Evolutionary conservation across 1,140 invertebrate genomes (phyloP), one percentile per base, ranked within the genome.

Genomic region (Platyscapa corneri): DNA sequence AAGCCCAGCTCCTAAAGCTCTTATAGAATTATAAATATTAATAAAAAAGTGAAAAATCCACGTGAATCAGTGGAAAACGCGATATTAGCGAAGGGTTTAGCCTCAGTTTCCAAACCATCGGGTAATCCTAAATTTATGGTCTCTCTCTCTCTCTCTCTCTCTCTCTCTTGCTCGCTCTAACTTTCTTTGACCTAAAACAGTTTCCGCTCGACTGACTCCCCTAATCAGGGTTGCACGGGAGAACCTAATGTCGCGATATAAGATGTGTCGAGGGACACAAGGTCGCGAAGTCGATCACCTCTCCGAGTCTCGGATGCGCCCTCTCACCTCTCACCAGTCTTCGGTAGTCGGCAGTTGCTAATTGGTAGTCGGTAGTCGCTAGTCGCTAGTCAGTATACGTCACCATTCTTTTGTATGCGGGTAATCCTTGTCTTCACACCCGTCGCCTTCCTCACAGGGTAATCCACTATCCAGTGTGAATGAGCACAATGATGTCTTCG

Each of bases 361-460:
- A n/a, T n/a, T n/a, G n/a, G n/a, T n/a, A n/a, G n/a, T 53, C 30
- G 27, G 23, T 16, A 39, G 8, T 67, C 12, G 42, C n/a, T n/a
- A n/a, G n/a, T 53, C 30, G 27, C 8, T 16, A 39, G 8, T 67
- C 12, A 30, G 72, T 67, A 70, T 70, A 56, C 74, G 39, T 64
- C 74, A 65, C 72, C 74, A 67, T 83, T 83, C 82, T 77, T 78
- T 64, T 49, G 53, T 27, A 76, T 76, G 60, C 60, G 82, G 42
- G 75, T 84, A 77, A 84, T 84, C 75, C 82, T n/a, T 27, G 23
- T 60, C n/a, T 23, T 10, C 20, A 14, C 56, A 60, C 5, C 39
- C 53, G 56, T 53, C 10, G n/a, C n/a, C 32, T 82, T 46, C 12
- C 42, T 82, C 42, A 23, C 30, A 30, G 34, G 42, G 77, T 18